These are phyloP conservation scores for Lissocephala sabroskyi DNA, from an alignment of 2,888 invertebrate species.

Conservation along the genomic window DNA sequence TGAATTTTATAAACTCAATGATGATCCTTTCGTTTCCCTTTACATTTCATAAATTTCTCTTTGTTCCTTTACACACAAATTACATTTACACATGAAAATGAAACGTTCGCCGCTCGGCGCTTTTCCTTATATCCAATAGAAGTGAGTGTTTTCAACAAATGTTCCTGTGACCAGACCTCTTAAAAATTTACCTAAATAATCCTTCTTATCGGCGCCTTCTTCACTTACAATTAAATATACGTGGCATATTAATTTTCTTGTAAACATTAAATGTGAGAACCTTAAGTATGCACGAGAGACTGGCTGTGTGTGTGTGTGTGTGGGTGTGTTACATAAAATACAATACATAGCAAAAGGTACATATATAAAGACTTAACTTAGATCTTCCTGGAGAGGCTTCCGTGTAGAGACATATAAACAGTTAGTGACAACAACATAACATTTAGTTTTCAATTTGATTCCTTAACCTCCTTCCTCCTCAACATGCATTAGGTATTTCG, in stretches of 20 bases:
- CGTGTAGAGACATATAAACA: slow-evolving; percentile 11
- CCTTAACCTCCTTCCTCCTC: too few relatives aligned
- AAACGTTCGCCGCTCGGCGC: too few relatives aligned
- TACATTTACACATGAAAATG: slow-evolving; percentile 42
- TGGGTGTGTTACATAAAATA: slow-evolving; percentile 35
- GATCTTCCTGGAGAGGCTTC: background rate
- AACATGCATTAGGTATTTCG: background rate
- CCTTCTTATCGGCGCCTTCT: background rate
- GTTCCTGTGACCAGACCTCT: background rate
- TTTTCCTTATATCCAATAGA: too few relatives aligned
- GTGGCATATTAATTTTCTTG: background rate
- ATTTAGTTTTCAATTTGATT: slow-evolving; percentile 18
- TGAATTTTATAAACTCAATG: slow-evolving; percentile 30
- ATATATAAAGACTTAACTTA: slow-evolving; percentile 31
- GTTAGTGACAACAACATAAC: slow-evolving; percentile 36
- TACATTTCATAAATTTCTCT: background rate
- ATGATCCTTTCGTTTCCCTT: background rate
- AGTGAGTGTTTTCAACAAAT: slow-evolving; percentile 2
- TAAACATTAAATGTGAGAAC: background rate
- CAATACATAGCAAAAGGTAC: slow-evolving; percentile 50
- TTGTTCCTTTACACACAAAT: slow-evolving; percentile 27
- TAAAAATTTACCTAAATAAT: background rate
- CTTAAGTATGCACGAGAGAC: background rate
- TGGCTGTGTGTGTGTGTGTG: slow-evolving; percentile 11
- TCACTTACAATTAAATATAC: background rate